These are phyloP conservation scores for Lucifuga dentata DNA, from an alignment of 2,113 vertebrate genomes.

Conservation along the genomic window DNA sequence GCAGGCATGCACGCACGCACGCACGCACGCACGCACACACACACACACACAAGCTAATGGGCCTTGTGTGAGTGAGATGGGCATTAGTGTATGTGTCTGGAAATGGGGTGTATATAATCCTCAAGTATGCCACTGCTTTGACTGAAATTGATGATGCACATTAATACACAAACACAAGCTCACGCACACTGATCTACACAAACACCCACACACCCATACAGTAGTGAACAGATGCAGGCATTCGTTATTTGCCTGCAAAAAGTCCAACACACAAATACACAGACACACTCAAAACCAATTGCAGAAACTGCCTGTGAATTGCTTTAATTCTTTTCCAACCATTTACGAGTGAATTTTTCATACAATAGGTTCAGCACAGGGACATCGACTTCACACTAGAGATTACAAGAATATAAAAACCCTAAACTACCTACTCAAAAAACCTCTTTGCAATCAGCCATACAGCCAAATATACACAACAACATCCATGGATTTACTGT, in stretches of 20 bases:
- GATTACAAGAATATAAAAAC: constrained; percentile 33
- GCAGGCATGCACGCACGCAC: constrained; percentile 48
- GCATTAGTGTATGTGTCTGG: constrained; percentile 63
- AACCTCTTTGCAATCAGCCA: constrained; percentile 12
- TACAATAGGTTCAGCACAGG: constrained; percentile 53
- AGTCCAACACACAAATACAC: constrained; percentile 36
- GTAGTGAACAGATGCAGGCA: constrained; percentile 36
- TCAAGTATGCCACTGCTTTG: constrained; percentile 57
- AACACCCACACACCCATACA: constrained; percentile 22
- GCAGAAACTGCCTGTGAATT: constrained; percentile 42
- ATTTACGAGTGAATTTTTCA: constrained; percentile 56
- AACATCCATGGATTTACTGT: constrained; percentile 4
- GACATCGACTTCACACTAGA: constrained; percentile 41
- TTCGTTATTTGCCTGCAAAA: constrained; percentile 32
- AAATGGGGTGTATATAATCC: constrained; percentile 67
- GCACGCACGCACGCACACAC: constrained; percentile 26
- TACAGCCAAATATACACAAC: constrained; percentile 2
- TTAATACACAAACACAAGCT: constrained; percentile 42
- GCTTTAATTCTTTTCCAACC: constrained; percentile 43
- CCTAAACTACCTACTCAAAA: background rate
- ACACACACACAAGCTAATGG: constrained; percentile 59
- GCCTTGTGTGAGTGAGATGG: constrained; percentile 64
- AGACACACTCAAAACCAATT: constrained; percentile 30
- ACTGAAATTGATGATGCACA: constrained; percentile 69
- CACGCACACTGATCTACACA: constrained; percentile 17